Conservation (phyloP, 2,113 vertebrate genomes). For the Micronycteris hirsuta region DNA sequence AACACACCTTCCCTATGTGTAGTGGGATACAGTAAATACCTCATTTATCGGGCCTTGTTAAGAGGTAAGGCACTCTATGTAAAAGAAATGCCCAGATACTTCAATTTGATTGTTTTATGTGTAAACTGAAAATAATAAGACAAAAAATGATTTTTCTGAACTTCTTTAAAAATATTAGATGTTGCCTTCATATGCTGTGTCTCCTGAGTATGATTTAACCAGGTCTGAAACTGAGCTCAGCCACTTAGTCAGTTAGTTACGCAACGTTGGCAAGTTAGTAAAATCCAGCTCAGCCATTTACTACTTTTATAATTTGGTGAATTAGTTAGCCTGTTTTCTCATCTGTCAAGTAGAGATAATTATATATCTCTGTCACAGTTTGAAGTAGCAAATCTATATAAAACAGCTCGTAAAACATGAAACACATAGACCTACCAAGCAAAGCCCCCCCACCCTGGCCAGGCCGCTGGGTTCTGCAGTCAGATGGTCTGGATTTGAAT, state of each 20-base stretch:
- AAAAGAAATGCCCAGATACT: neutral
- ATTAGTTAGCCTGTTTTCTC: slow-evolving; percentile 67
- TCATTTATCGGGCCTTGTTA: slow-evolving; percentile 20
- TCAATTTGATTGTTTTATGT: neutral
- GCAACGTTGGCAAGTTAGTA: slow-evolving; percentile 56
- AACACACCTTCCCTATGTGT: neutral
- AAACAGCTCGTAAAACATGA: slow-evolving; percentile 70
- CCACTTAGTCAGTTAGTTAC: slow-evolving; percentile 18
- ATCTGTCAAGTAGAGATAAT: slow-evolving; percentile 69
- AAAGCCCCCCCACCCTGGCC: neutral
- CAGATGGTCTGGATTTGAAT: slow-evolving; percentile 28
- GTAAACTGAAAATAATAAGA: neutral
- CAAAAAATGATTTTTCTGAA: neutral
- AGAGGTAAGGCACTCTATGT: neutral
- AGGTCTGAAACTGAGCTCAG: neutral
- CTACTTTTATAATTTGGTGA: slow-evolving; percentile 67
- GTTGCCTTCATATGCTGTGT: neutral
- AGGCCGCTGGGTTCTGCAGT: neutral
- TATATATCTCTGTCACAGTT: slow-evolving; percentile 59
- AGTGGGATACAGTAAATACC: neutral
- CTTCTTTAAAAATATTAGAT: neutral
- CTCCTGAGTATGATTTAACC: slow-evolving; percentile 14
- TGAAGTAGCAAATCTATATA: slow-evolving; percentile 73
- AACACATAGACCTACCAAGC: slow-evolving; percentile 49
- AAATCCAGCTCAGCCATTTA: slow-evolving; percentile 50